Conservation (phyloP, 2,888 invertebrate species). For the Drepana falcataria region DNA sequence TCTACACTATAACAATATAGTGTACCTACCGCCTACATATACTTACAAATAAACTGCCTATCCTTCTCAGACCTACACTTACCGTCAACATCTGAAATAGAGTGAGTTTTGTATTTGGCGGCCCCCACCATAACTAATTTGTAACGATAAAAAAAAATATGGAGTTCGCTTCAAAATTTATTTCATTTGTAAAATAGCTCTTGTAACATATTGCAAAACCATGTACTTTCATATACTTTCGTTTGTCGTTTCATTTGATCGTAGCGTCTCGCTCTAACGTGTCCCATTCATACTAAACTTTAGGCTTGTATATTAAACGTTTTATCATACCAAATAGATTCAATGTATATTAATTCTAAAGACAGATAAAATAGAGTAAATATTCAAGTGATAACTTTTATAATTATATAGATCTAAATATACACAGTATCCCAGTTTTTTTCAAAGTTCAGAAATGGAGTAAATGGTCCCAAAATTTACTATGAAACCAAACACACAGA, state of each 20-base stretch:
- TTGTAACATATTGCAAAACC: conserved; percentile 65
- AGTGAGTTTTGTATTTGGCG: conserved; percentile 57
- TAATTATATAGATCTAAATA: conserved; percentile 20
- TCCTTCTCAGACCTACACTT: conserved; percentile 68
- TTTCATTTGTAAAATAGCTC: conserved; percentile 59
- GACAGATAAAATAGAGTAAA: conserved; percentile 14
- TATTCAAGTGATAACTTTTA: conserved; percentile 19
- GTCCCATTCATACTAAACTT: conserved; percentile 69
- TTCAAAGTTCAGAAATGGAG: conserved; percentile 35
- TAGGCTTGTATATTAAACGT: conserved; percentile 35
- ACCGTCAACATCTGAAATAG: conserved; percentile 79
- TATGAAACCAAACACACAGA: conserved; percentile 69
- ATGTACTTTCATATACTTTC: conserved; percentile 38
- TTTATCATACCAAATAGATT: conserved; percentile 18
- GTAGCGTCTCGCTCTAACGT: conserved; percentile 37
- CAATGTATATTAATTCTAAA: conserved; percentile 14
- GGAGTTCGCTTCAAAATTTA: conserved; percentile 72
- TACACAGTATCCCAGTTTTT: conserved; percentile 35
- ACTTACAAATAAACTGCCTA: conserved; percentile 54
- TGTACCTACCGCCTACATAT: conserved; percentile 45
- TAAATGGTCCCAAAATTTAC: conserved; percentile 76
- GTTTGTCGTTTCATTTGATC: conserved; percentile 33
- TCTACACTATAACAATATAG: conserved; percentile 33
- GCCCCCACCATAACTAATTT: conserved; percentile 62
- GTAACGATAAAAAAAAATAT: conserved; percentile 59